These are phyloP conservation scores for Drosophila ananassae DNA, from an alignment of 1,140 invertebrate species.

Conservation along the genomic window DNA sequence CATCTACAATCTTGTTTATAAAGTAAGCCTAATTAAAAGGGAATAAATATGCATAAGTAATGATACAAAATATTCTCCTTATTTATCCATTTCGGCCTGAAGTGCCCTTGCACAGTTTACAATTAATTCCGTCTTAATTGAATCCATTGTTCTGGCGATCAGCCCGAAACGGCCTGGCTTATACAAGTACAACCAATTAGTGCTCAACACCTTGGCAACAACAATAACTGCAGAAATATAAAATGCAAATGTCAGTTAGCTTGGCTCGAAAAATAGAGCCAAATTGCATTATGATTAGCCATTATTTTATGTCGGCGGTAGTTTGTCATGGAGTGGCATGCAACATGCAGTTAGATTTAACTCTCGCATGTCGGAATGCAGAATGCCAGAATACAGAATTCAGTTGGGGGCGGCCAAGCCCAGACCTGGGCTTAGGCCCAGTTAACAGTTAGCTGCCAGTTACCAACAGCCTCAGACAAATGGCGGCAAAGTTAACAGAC, in stretches of 20 bases:
- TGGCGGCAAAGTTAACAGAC: conserved; percentile 70
- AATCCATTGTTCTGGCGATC: conserved; percentile 35
- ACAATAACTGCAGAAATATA: conserved; percentile 16
- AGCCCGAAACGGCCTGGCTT: background rate
- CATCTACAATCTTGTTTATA: background rate
- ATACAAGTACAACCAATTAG: conserved; percentile 40
- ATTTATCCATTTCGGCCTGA: conserved; percentile 23
- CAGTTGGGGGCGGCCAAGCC: conserved; percentile 66
- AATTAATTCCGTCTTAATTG: conserved; percentile 24
- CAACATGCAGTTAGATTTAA: conserved; percentile 73
- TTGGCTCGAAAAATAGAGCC: conserved; percentile 24
- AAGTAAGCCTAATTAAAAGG: background rate
- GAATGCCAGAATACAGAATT: conserved; percentile 5
- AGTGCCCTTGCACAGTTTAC: conserved; percentile 21
- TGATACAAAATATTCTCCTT: conserved; percentile 39
- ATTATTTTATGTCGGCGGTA: conserved; percentile 61
- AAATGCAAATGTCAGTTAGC: conserved; percentile 50
- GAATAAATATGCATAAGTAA: conserved; percentile 18
- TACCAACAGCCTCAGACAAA: conserved; percentile 56
- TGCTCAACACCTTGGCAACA: conserved; percentile 45
- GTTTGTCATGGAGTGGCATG: conserved; percentile 61
- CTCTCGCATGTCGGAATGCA: conserved; percentile 71
- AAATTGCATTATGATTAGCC: conserved; percentile 75
- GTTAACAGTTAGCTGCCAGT: conserved; percentile 50
- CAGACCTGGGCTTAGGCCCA: conserved; percentile 36